phyloP scores from a whole-genome alignment of 2,797 vertebrate species.

The Xenops minutus region DNA sequence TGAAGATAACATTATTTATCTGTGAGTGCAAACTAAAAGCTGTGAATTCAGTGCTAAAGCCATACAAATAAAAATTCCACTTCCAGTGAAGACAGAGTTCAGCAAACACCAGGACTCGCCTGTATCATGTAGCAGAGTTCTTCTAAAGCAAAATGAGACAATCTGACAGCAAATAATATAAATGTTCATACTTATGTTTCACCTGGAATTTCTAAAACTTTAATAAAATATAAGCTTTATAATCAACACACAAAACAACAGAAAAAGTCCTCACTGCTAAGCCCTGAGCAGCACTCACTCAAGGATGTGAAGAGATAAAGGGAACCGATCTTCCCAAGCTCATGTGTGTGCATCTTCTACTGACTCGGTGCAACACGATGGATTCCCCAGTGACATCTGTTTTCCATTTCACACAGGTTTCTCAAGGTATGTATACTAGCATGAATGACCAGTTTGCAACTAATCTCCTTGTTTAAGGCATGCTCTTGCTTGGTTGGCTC shows the following conservation, averaged over 20 bases:
- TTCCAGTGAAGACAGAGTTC: background rate
- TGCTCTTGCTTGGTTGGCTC: background rate
- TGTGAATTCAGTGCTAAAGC: background rate
- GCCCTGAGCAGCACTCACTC: background rate
- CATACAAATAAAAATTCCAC: background rate
- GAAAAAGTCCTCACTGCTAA: background rate
- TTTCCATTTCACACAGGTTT: background rate
- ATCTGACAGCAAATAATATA: background rate
- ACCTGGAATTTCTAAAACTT: background rate
- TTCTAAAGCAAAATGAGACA: background rate
- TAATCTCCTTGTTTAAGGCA: background rate
- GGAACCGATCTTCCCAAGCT: background rate
- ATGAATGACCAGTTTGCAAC: background rate
- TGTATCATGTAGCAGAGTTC: background rate
- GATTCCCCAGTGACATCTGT: background rate
- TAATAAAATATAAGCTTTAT: background rate
- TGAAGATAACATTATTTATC: background rate
- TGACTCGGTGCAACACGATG: rapidly evolving
- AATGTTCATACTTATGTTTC: background rate
- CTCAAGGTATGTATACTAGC: background rate
- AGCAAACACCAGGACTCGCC: background rate
- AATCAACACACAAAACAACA: background rate
- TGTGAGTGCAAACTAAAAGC: background rate
- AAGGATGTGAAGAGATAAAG: background rate
- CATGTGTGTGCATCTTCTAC: background rate